Conservation (phyloP, 1,140 invertebrate genomes). For the Chrysomallon squamiferum region DNA sequence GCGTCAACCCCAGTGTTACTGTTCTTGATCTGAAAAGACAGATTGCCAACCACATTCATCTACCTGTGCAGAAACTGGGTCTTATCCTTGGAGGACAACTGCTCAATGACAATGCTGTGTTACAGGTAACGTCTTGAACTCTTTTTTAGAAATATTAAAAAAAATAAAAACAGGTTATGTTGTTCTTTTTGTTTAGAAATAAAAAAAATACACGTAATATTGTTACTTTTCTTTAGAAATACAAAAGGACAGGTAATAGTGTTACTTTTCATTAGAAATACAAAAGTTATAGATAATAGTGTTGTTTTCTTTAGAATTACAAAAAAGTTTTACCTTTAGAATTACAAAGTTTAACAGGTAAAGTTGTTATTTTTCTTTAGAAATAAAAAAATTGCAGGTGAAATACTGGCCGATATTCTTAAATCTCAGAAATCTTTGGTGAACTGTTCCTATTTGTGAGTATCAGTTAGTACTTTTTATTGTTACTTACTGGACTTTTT, state of each 20-base stretch:
- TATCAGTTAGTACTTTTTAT: too few species aligned
- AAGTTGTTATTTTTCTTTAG: too few species aligned
- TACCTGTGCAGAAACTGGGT: slow-evolving; percentile 76
- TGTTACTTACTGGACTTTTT: too few species aligned
- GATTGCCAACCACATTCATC: slow-evolving; percentile 73
- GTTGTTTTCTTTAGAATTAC: neutral
- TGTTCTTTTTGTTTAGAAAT: neutral
- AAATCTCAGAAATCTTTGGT: too few species aligned
- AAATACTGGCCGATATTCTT: too few species aligned
- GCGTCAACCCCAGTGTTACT: slow-evolving; percentile 67
- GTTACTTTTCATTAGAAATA: neutral
- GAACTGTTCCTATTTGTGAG: too few species aligned
- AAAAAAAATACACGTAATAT: neutral
- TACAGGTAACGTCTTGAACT: neutral
- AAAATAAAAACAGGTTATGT: too few species aligned
- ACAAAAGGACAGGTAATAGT: neutral
- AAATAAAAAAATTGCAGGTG: too few species aligned
- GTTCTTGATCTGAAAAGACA: slow-evolving; percentile 78
- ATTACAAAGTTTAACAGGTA: too few species aligned
- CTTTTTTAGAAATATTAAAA: neutral
- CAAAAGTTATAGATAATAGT: neutral
- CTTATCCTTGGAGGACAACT: slow-evolving; percentile 88
- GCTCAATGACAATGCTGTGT: slow-evolving; percentile 72
- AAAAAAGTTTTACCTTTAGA: too few species aligned
- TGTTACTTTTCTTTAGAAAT: neutral